A percentile compares a stretch with the other conserved stretches of the same genome.
phyloP scores from a whole-genome alignment of 2,888 invertebrate species.

The Ochropleura plecta region DNA sequence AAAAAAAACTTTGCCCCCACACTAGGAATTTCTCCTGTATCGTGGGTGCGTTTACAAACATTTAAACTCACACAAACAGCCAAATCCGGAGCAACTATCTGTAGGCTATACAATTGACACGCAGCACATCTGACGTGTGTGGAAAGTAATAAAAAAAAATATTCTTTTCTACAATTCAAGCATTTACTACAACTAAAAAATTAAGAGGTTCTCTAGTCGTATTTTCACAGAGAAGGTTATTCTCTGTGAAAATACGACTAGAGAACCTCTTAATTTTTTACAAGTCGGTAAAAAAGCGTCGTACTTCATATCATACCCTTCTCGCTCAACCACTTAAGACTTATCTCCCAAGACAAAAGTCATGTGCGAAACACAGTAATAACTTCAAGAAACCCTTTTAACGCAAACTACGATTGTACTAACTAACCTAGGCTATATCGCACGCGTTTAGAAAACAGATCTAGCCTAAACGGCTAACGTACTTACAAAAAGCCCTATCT shows the following conservation, averaged over 20 bases:
- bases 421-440: conserved; percentile 45
- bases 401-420: conserved; percentile 21
- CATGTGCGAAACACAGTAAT: conserved; percentile 42
- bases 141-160: too few species aligned
- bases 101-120: too few species aligned
- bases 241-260: neutral
- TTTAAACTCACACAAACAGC: too few species aligned
- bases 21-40: too few species aligned
- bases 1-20: too few species aligned
- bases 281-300: neutral
- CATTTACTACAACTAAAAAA: conserved; percentile 20
- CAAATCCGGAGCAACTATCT: too few species aligned
- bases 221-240: too few species aligned
- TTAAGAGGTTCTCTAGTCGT: too few species aligned
- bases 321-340: conserved; percentile 38
- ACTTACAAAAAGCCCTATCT: conserved; percentile 52
- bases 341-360: conserved; percentile 55
- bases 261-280: neutral
- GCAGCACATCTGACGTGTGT: too few species aligned
- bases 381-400: conserved; percentile 54
- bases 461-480: conserved; percentile 43
- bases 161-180: neutral
- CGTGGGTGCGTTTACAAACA: too few species aligned
- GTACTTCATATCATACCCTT: neutral
- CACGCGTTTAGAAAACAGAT: conserved; percentile 51